A percentile compares a stretch with the other conserved stretches of the same genome.
Evolutionary conservation across 2,113 vertebrate species (phyloP).

Genomic region (Epinephelus moara): DNA sequence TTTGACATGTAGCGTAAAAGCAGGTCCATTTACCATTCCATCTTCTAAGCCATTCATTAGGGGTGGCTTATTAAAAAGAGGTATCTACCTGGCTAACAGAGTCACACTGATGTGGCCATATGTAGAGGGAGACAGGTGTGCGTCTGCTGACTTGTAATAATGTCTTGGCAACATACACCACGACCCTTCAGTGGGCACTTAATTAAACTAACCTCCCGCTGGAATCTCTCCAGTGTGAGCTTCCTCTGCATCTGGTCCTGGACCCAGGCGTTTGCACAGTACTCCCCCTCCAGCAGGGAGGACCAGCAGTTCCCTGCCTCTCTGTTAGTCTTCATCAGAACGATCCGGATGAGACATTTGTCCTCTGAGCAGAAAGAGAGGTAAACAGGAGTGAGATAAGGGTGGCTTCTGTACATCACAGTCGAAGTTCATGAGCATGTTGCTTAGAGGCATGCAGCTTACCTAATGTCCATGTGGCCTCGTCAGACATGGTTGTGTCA

Average conservation of each 20-base stretch:
- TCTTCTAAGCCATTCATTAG: neutral
- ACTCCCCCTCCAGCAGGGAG: slow-evolving; percentile 94
- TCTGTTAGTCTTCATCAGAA: slow-evolving; percentile 95
- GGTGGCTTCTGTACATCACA: neutral
- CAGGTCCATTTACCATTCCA: neutral
- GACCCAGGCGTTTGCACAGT: slow-evolving; percentile 93
- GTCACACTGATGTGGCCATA: neutral
- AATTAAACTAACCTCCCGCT: slow-evolving; percentile 89
- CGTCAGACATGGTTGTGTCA: slow-evolving; percentile 92
- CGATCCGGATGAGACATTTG: slow-evolving; percentile 92
- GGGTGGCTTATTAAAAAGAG: neutral
- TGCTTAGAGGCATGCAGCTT: slow-evolving; percentile 37
- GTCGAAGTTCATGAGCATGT: neutral
- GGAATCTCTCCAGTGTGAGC: slow-evolving; percentile 96
- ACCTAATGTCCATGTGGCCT: slow-evolving; percentile 97
- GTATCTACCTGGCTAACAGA: neutral
- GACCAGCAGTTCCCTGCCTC: slow-evolving; percentile 97
- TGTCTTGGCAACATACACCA: neutral
- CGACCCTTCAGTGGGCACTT: neutral
- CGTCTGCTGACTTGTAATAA: neutral
- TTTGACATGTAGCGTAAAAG: no score
- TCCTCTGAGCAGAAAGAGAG: slow-evolving; percentile 86
- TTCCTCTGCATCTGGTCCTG: slow-evolving; percentile 99
- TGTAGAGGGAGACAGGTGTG: neutral
- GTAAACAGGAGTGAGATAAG: neutral